Percentiles rank a stretch among this genome's conserved stretches.
phyloP scores from a whole-genome alignment of 1,140 invertebrate genomes.

The Bombyx mori region ASM3026992v2 NC_085126.1:11109001-11109500 shows the following conservation, averaged over 20 bases:
- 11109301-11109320: slow-evolving; percentile 7
- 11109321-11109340: slow-evolving; percentile 19
- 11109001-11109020: too few relatives aligned
- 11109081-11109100: too few relatives aligned
- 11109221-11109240: slow-evolving; percentile 39
- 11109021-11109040: too few relatives aligned
- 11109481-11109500: too few relatives aligned
- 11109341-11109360: slow-evolving; percentile 20
- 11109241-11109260: slow-evolving; percentile 54
- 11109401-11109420: not conserved
- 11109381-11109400: not conserved
- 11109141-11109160: too few relatives aligned
- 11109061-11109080: too few relatives aligned
- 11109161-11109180: not conserved
- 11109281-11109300: slow-evolving; percentile 35
- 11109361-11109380: slow-evolving; percentile 3
- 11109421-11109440: too few relatives aligned
- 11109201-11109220: slow-evolving; percentile 26
- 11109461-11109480: too few relatives aligned
- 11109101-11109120: too few relatives aligned
- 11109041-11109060: too few relatives aligned
- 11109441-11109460: too few relatives aligned
- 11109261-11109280: slow-evolving; percentile 50
- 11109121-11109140: too few relatives aligned
- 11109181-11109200: slow-evolving; percentile 8